phyloP scores from a whole-genome alignment of 2,888 invertebrate species.

The Microplitis manilae region DNA sequence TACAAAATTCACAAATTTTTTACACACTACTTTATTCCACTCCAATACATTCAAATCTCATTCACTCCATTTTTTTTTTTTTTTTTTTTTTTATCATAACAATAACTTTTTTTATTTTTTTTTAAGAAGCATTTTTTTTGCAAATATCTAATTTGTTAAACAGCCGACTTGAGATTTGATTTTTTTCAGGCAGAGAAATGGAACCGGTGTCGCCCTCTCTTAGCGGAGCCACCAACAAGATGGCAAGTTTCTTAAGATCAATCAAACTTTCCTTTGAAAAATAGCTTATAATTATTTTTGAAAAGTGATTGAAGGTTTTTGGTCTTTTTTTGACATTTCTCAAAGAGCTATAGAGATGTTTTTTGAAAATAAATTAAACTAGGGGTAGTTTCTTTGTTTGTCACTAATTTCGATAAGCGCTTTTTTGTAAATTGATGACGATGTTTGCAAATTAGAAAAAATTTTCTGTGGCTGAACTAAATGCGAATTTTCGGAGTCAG shows the following conservation, averaged over 20 bases:
- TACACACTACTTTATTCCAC: neutral
- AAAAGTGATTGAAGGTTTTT: neutral
- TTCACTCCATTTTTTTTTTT: slow-evolving; percentile 13
- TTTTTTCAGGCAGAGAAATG: neutral
- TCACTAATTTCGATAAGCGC: too few species aligned
- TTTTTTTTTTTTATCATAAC: neutral
- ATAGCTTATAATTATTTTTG: neutral
- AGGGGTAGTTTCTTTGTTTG: neutral
- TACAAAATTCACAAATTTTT: neutral
- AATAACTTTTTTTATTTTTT: neutral
- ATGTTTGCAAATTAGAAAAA: too few species aligned
- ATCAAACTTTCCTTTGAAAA: neutral
- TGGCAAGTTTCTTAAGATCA: neutral
- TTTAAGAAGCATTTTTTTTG: too few species aligned
- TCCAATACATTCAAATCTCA: neutral
- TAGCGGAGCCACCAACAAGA: slow-evolving; percentile 1
- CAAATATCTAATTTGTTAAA: too few species aligned
- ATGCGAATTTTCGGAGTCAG: too few species aligned
- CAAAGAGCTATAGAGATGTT: neutral
- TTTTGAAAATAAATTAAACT: neutral
- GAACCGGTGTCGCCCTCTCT: slow-evolving; percentile 30
- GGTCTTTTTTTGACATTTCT: neutral
- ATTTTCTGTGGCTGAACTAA: too few species aligned
- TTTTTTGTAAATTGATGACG: too few species aligned
- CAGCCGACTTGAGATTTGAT: too few species aligned